phyloP scores from a whole-genome alignment of 2,888 invertebrate species.

The Idaea aversata region DNA sequence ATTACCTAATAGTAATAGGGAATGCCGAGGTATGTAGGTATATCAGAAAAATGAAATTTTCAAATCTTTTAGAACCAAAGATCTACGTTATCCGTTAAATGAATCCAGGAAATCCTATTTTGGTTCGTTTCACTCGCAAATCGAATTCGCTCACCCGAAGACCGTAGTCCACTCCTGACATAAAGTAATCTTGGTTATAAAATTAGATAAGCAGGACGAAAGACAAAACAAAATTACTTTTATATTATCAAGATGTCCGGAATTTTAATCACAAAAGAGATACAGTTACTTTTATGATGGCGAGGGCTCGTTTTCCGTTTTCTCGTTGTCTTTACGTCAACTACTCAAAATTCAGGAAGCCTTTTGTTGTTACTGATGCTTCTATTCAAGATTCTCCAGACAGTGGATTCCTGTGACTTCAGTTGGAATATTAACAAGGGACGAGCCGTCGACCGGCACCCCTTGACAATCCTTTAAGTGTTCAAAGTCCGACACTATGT shows the following conservation, averaged over 20 bases:
- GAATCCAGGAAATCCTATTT: constrained; percentile 11
- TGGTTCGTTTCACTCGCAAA: constrained; percentile 11
- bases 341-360: constrained; percentile 66
- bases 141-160: constrained; percentile 11
- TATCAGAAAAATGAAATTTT: neutral
- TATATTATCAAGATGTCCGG: constrained; percentile 31
- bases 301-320: constrained; percentile 39
- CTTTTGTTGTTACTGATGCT: constrained; percentile 59
- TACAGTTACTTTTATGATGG: constrained; percentile 46
- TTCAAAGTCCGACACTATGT: constrained; percentile 17
- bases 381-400: constrained; percentile 67
- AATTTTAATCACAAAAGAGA: constrained; percentile 47
- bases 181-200: constrained; percentile 18
- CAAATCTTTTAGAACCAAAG: neutral
- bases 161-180: constrained; percentile 15
- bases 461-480: constrained; percentile 56
- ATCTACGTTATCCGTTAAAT: constrained; percentile 13
- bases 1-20: neutral
- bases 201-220: constrained; percentile 28
- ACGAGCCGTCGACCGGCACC: constrained; percentile 45
- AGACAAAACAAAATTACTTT: constrained; percentile 37
- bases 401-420: constrained; percentile 59
- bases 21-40: no score
- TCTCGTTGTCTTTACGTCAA: constrained; percentile 48
- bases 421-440: constrained; percentile 70